Base-by-base conservation (phyloP, 1,140 invertebrate species). In the Lordiphosa mommai region DNA sequence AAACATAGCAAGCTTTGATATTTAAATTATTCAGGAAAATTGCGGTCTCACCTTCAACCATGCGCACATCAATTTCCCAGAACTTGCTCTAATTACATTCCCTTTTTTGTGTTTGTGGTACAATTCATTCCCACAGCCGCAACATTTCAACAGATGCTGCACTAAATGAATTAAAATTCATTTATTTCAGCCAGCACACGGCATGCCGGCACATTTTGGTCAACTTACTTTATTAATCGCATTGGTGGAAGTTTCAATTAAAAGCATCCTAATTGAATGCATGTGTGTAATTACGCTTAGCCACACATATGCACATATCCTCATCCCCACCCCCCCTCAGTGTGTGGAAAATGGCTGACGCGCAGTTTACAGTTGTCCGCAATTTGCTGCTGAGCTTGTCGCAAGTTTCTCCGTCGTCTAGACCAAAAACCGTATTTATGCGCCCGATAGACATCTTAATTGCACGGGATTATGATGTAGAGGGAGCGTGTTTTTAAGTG, bases 401-500 rank as follows among this genome's bases (percentile, higher is more conserved):
- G 63, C 50, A 40, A 44, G 47, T 37, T 34, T 61, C 29, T 58
- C 43, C 10, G 29, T 9, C 29, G 76, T 82, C 76, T 80, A 80
- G 76, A 80, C 76, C 56, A 43, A 67, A 67, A 41, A 56, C 50
- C 34, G 51, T 67, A 63, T 59, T 67, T 66, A 60, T 63, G 50
- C 51, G 41, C 13, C 37, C 57, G 71, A 80, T 82, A 80, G 58
- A 61, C 58, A 84, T 80, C 77, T 80, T 80, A 80, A 80, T 80
- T 74, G 61, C 41, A 5, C 4, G 37, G 71, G 76, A 80, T 80
- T 80, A 82, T 71, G 76, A 68, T 61, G 58, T 51, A 52, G 51
- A 49, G 53, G 14, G n/a, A 5, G 23, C 14, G 2, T 30, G 13
- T 40, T 58, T 43, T 29, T 37, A 48, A 32, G 20, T 16, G 34